Evolutionary conservation across 2,113 vertebrate species (phyloP), one percentile per base, ranked within the genome.

Genomic region (Sapayoa aenigma): DNA sequence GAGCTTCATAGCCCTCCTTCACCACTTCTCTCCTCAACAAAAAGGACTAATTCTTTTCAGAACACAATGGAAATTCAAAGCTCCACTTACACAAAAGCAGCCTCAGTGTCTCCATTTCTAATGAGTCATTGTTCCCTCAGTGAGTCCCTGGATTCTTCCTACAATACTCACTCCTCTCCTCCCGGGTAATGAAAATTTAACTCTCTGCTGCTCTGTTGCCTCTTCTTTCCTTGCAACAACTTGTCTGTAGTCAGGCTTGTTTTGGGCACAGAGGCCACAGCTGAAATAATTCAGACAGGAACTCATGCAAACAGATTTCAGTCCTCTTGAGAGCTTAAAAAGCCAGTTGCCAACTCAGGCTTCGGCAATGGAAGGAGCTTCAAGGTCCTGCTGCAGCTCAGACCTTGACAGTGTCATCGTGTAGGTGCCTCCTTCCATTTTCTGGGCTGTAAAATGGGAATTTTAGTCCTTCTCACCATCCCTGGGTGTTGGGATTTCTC

Each of bases 161-260:
- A 68, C 93, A 95, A 91, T 84, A 16, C 87, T 78, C n/a, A 1
- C 94, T 96, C 81, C 94, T 96, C 93, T 42, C 81, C 94, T 96
- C 93, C 39, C 56, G 93, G 87, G 94, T 97, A 94, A 97, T 96
- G 95, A 96, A 96, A 96, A 91, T 96, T 94, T 96, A 96, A 97
- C 95, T 87, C 69, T 87, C 91, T 60, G 87, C 91, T 42, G 52
- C 25, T 90, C 93, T 69, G 18, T 58, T 92, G 94, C 71, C 69
- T 95, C 75, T 82, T 78, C 53, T 52, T 83, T 60, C 44, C 74
- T 62, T 52, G 88, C 75, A 53, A 59, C 42, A 9, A 65, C 42
- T 69, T 87, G 68, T 75, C 89, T 84, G 81, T 44, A 74, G 39
- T 23, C 72, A 69, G 72, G 41, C 79, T 90, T 63, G 20, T 74